Evolutionary conservation across 2,113 vertebrate genomes (phyloP).

Genomic region (Scartelaos histophorus): DNA sequence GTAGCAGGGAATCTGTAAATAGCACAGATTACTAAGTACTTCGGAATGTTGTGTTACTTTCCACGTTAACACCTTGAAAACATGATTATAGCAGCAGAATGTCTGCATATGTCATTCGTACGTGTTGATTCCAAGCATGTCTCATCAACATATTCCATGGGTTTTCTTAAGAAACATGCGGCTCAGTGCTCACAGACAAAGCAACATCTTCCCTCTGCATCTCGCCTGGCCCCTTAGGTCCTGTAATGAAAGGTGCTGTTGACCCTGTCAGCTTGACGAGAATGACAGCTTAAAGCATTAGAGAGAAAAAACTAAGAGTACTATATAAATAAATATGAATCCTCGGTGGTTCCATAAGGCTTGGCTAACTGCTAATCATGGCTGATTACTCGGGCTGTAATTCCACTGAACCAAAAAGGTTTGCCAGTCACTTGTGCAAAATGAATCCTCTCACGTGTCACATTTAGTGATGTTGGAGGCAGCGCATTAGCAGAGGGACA

Average conservation of each 20-base stretch:
- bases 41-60: no score
- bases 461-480: conserved; percentile 66
- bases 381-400: conserved; percentile 87
- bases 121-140: not conserved
- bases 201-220: conserved; percentile 45
- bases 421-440: conserved; percentile 84
- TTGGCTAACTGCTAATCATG: conserved; percentile 83
- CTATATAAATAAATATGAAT: conserved; percentile 61
- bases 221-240: conserved; percentile 81
- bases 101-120: not conserved
- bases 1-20: no score
- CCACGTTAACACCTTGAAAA: no score
- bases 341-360: conserved; percentile 66
- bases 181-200: conserved; percentile 11
- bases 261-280: conserved; percentile 85
- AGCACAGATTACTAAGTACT: no score
- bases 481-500: conserved; percentile 40
- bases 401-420: conserved; percentile 88
- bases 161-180: conserved; percentile 48
- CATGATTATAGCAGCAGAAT: no score
- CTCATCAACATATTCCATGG: not conserved
- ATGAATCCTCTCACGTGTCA: conserved; percentile 80
- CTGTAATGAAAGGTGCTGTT: conserved; percentile 82
- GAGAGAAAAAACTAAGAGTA: conserved; percentile 54
- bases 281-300: conserved; percentile 82